Evolutionary conservation across 2,113 vertebrate genomes (phyloP).

Genomic region (Hirundichthys speculiger): DNA sequence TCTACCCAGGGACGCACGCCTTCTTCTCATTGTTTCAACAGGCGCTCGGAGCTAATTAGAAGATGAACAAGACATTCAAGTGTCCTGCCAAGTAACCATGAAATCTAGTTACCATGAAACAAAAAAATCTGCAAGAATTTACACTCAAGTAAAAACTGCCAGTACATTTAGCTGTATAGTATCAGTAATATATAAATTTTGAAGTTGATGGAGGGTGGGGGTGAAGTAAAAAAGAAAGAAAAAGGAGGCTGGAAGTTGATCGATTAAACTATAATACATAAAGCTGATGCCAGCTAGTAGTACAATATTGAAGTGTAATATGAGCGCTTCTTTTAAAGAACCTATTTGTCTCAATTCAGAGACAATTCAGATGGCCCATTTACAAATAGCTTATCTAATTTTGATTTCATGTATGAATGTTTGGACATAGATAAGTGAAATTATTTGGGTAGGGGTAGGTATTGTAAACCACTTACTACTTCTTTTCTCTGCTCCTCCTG

Average conservation of each 20-base stretch:
- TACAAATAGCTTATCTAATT: slow-evolving; percentile 29
- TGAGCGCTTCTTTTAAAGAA: slow-evolving; percentile 29
- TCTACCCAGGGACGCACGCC: slow-evolving; percentile 15
- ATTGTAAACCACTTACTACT: neutral
- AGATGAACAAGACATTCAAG: slow-evolving; percentile 23
- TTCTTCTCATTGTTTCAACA: slow-evolving; percentile 46
- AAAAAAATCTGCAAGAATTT: slow-evolving; percentile 24
- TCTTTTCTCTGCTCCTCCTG: neutral
- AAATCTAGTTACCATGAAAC: slow-evolving; percentile 47
- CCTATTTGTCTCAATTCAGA: slow-evolving; percentile 12
- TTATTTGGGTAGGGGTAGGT: too few relatives aligned
- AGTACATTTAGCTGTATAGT: neutral
- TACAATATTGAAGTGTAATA: slow-evolving; percentile 28
- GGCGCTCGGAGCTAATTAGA: slow-evolving; percentile 28
- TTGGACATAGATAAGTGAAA: too few relatives aligned
- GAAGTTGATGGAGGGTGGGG: slow-evolving; percentile 24
- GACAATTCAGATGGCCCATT: too few relatives aligned
- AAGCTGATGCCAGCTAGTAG: slow-evolving; percentile 10
- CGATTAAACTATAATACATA: neutral
- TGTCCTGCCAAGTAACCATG: slow-evolving; percentile 41
- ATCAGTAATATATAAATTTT: slow-evolving; percentile 30
- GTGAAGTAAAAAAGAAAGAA: slow-evolving; percentile 19
- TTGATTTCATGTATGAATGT: too few relatives aligned
- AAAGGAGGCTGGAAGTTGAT: slow-evolving; percentile 11
- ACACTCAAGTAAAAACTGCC: slow-evolving; percentile 17